Evolutionary conservation across 64 coral and sea anemone genomes (phyloP), one percentile per base, ranked within the genome.

Genomic region (Actinia equina): DNA sequence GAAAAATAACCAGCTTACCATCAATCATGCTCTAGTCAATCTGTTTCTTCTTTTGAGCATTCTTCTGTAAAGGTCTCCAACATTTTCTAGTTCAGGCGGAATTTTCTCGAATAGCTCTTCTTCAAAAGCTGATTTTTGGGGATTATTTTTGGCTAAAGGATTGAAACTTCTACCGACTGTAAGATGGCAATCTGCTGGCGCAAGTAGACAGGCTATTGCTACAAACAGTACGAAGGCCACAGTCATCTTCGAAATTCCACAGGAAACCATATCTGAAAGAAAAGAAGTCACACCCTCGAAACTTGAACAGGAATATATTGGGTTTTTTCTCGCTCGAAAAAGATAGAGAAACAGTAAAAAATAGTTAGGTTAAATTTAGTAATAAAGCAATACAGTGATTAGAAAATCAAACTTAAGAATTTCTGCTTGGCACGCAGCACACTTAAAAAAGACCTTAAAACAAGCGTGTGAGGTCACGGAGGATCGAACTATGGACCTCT

Each of bases 91-190:
- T 14, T 74, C 26, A 14, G 69, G 69, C 14, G 69, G 10, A 13
- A 25, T 30, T 14, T 74, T 12, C 41, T 74, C 12, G 12, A 74
- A 2, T 74, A 30, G 25, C 41, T 74, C 69, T 41, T 41, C 26
- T 74, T 74, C 69, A 41, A 14, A 74, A 37, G 69, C 69, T 26
- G 69, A 41, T 74, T 74, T 74, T 14, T 30, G 69, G n/a, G 69
- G 69, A 15, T 25, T 74, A 42, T 74, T 30, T 30, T 30, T 74
- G 69, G 69, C 26, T 74, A 74, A 41, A 74, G 69, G 69, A 41
- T 74, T 74, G 69, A 74, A 37, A 74, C 25, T 74, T 74, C 69
- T 74, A 74, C 69, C 69, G 27, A 74, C 69, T 74, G 69, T 74
- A 2, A 74, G 69, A 16, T 74, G 69, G 10, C 26, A 74, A 14